Conservation (phyloP, 2,797 vertebrate species). For the Clarias fuscus region DNA sequence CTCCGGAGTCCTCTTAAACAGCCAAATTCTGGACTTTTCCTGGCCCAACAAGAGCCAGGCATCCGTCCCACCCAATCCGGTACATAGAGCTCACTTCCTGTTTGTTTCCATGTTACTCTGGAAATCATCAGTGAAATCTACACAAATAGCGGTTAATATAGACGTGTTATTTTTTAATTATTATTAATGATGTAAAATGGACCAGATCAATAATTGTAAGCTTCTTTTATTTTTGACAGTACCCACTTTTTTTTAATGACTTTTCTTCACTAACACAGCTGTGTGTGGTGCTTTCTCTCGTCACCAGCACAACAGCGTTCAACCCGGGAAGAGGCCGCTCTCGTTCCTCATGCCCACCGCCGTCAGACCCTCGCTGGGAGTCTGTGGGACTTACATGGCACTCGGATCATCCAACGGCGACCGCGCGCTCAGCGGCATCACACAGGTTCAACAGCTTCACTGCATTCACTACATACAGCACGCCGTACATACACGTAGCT, state of each 20-base stretch:
- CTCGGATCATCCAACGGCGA: slow-evolving; percentile 88
- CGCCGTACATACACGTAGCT: too few relatives aligned
- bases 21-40: slow-evolving; percentile 95
- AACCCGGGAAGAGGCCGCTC: slow-evolving; percentile 86
- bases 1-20: slow-evolving; percentile 94
- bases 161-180: too few relatives aligned
- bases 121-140: not conserved
- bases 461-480: not conserved
- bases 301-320: slow-evolving; percentile 81
- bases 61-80: slow-evolving; percentile 71
- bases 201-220: not conserved
- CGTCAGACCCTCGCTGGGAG: slow-evolving; percentile 85
- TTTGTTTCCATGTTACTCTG: not conserved
- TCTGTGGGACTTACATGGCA: slow-evolving; percentile 93
- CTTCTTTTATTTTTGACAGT: not conserved
- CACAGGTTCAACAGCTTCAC: slow-evolving; percentile 78
- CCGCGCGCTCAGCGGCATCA: slow-evolving; percentile 86
- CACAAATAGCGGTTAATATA: not conserved
- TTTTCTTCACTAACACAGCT: not conserved
- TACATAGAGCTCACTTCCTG: slow-evolving; percentile 51
- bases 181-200: not conserved
- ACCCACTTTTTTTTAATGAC: not conserved
- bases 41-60: slow-evolving; percentile 86
- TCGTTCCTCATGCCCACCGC: slow-evolving; percentile 93
- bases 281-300: not conserved